Percentiles rank a stretch among this genome's conserved stretches.
phyloP scores from a whole-genome alignment of 2,888 invertebrate genomes.

The Papilio elwesi region DNA sequence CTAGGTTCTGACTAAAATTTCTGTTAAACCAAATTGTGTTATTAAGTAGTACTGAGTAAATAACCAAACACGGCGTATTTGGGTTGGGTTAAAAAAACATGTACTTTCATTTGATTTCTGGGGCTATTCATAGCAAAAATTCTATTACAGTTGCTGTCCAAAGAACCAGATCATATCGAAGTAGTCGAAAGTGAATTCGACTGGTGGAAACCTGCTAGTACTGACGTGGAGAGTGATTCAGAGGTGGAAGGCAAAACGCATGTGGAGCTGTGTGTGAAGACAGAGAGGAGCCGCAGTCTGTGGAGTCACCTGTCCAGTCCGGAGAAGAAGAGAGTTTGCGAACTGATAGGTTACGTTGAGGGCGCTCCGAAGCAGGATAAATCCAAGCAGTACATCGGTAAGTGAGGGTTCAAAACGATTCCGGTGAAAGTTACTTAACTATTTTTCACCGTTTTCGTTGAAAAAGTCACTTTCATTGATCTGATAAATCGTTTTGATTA shows the following conservation, averaged over 20 bases:
- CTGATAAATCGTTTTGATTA: constrained; percentile 40
- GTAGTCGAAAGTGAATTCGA: constrained; percentile 77
- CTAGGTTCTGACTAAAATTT: too few relatives aligned
- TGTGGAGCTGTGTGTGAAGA: constrained; percentile 80
- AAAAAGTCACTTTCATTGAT: too few relatives aligned
- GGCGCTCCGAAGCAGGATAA: constrained; percentile 77
- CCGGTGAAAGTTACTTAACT: background rate
- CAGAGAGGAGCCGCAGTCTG: constrained; percentile 79
- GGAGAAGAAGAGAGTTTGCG: constrained; percentile 85
- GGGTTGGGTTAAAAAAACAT: too few relatives aligned
- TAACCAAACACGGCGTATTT: too few relatives aligned
- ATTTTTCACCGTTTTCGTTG: too few relatives aligned
- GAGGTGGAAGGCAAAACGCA: constrained; percentile 57
- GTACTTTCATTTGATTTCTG: too few relatives aligned
- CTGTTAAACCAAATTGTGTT: too few relatives aligned
- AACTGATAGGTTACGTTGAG: constrained; percentile 86
- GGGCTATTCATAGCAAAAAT: background rate
- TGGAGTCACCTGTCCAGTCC: constrained; percentile 87
- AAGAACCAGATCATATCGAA: constrained; percentile 77
- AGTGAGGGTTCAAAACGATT: constrained; percentile 42
- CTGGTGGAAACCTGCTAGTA: constrained; percentile 74
- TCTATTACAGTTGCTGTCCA: constrained; percentile 63
- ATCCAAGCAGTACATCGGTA: constrained; percentile 85
- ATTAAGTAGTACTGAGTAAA: too few relatives aligned
- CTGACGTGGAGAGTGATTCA: constrained; percentile 58